Evolutionary conservation across 92 coral and sea anemone species (phyloP).

Genomic region (Porites lobata): DNA sequence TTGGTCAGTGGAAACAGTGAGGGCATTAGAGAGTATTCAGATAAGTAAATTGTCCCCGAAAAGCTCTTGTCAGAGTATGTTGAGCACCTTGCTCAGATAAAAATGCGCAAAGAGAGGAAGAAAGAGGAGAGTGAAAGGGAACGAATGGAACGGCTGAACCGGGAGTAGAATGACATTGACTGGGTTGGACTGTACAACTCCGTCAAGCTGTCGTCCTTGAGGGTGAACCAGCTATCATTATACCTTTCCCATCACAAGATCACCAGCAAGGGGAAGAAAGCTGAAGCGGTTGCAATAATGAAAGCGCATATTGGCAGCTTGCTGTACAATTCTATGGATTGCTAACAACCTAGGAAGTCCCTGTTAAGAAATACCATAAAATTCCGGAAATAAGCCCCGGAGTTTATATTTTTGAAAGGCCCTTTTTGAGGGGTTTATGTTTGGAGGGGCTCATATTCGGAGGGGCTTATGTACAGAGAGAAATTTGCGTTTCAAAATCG

Average conservation of each 20-base stretch:
- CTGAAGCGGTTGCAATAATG: slow-evolving; percentile 16
- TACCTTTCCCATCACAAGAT: slow-evolving; percentile 27
- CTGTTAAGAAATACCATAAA: background rate
- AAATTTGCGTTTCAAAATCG: no score
- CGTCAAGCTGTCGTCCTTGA: slow-evolving; percentile 34
- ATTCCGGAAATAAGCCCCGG: no score
- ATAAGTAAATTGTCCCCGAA: background rate
- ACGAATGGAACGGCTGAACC: slow-evolving; percentile 11
- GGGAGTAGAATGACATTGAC: slow-evolving; percentile 31
- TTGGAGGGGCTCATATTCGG: no score
- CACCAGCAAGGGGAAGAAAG: slow-evolving; percentile 6
- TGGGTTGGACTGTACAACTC: slow-evolving; percentile 43
- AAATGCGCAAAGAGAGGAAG: slow-evolving; percentile 35
- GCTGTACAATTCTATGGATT: slow-evolving; percentile 32
- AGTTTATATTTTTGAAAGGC: no score
- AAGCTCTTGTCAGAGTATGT: slow-evolving; percentile 36
- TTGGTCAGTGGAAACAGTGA: no score
- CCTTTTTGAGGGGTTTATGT: no score
- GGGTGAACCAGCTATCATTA: slow-evolving; percentile 11
- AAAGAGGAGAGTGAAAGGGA: slow-evolving; percentile 32
- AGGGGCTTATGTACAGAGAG: no score
- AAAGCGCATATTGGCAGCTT: slow-evolving; percentile 42
- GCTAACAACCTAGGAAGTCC: slow-evolving; percentile 17
- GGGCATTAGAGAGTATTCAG: background rate
- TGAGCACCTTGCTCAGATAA: slow-evolving; percentile 36